These are phyloP conservation scores for Todus mexicanus DNA, from an alignment of 2,797 vertebrate species.

Conservation along the genomic window DNA sequence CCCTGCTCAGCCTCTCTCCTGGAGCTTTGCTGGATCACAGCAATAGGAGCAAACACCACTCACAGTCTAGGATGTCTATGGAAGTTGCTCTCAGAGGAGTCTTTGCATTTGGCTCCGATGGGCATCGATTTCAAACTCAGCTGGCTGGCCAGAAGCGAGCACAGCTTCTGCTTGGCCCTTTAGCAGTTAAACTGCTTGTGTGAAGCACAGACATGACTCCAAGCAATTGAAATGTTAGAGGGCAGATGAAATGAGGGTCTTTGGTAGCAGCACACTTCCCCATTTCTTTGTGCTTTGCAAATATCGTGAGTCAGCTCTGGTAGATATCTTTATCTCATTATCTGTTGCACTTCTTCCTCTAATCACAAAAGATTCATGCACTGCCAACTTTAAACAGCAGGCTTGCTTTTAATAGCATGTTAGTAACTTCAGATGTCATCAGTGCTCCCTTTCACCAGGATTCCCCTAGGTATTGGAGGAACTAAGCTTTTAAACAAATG, in stretches of 20 bases:
- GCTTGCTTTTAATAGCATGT: conserved; percentile 20
- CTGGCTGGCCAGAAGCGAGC: not conserved
- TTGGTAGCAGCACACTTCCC: not conserved
- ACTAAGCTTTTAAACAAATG: not conserved
- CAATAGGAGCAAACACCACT: not conserved
- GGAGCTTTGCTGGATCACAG: not conserved
- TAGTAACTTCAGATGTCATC: not conserved
- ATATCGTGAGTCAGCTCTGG: not conserved
- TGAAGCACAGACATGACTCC: not conserved
- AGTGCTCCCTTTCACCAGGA: conserved; percentile 3
- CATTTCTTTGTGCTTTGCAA: not conserved
- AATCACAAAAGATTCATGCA: conserved; percentile 16
- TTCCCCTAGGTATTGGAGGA: not conserved
- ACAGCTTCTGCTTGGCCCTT: not conserved
- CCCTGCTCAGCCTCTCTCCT: not conserved
- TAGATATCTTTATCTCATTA: not conserved
- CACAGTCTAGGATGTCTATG: not conserved
- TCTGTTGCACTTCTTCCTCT: conserved; percentile 16
- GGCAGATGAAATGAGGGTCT: not conserved
- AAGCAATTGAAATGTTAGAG: not conserved
- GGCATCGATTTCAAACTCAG: not conserved
- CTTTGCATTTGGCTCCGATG: not conserved
- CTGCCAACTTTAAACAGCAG: not conserved
- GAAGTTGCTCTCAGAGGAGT: not conserved
- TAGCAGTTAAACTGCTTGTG: not conserved